Evolutionary conservation across 2,888 invertebrate species (phyloP).

Genomic region (Mimumesa dahlbomi): DNA sequence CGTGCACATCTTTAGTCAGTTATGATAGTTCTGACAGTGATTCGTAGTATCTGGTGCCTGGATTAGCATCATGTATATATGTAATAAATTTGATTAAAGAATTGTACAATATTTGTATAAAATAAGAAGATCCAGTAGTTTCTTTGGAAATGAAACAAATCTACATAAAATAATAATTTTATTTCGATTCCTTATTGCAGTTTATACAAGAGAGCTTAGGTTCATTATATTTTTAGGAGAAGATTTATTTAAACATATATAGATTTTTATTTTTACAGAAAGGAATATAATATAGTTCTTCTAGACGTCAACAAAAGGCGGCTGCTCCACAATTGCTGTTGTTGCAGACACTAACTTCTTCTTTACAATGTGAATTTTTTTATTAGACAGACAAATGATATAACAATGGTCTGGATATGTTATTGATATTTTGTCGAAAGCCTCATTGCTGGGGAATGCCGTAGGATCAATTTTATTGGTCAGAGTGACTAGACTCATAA

Average conservation of each 20-base stretch:
- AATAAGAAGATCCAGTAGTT: slow-evolving; percentile 20
- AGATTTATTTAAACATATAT: neutral
- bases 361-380: slow-evolving; percentile 92
- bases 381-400: slow-evolving; percentile 92
- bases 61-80: slow-evolving; percentile 52
- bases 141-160: too few relatives aligned
- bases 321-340: slow-evolving; percentile 46
- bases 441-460: slow-evolving; percentile 86
- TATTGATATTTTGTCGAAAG: slow-evolving; percentile 91
- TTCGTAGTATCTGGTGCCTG: slow-evolving; percentile 55
- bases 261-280: slow-evolving; percentile 14
- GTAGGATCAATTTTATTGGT: slow-evolving; percentile 88
- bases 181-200: neutral
- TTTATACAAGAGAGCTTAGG: slow-evolving; percentile 8
- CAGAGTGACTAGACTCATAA: slow-evolving; percentile 87
- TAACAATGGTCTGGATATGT: slow-evolving; percentile 93
- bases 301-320: slow-evolving; percentile 54
- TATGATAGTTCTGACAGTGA: slow-evolving; percentile 77
- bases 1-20: slow-evolving; percentile 70
- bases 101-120: slow-evolving; percentile 18
- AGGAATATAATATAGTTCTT: neutral
- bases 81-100: slow-evolving; percentile 40
- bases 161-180: neutral
- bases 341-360: slow-evolving; percentile 72
- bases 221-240: neutral